A percentile compares a stretch with the other conserved stretches of the same genome.
Evolutionary conservation across 2,797 vertebrate species (phyloP).

Genomic region (Tapera naevia): DNA sequence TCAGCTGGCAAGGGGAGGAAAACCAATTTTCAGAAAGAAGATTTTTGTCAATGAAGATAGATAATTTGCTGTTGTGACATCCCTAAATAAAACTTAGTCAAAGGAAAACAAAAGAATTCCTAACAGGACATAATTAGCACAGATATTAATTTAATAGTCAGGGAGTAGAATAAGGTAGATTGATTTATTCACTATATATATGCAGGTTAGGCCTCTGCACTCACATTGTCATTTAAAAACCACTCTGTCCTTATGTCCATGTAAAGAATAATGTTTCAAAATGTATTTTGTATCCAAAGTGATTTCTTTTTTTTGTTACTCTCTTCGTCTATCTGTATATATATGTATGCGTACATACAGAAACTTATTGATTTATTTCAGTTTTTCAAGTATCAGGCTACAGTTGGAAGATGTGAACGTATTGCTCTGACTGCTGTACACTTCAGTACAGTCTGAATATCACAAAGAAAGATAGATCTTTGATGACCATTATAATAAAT

Average conservation of each 20-base stretch:
- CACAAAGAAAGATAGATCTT: neutral
- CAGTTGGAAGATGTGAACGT: neutral
- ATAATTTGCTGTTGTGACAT: neutral
- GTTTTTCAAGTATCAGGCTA: neutral
- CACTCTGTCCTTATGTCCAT: neutral
- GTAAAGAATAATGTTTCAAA: neutral
- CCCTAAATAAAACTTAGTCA: neutral
- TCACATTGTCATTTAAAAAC: neutral
- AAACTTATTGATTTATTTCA: neutral
- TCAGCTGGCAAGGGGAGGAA: slow-evolving; percentile 20
- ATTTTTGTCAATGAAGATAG: slow-evolving; percentile 31
- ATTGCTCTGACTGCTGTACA: neutral
- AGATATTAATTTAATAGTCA: slow-evolving; percentile 30
- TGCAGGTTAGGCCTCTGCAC: neutral
- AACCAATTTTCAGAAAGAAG: slow-evolving; percentile 4
- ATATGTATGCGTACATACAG: neutral
- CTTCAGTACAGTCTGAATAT: neutral
- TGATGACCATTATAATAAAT: neutral
- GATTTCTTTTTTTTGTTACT: neutral
- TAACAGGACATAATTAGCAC: slow-evolving; percentile 4
- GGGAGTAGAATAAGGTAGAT: neutral
- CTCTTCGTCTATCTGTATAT: fast-evolving
- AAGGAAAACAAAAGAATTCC: slow-evolving; percentile 10
- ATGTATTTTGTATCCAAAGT: neutral
- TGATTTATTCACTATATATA: slow-evolving; percentile 33